A percentile compares a stretch with the other conserved stretches of the same genome.
Conservation (phyloP, 1,140 invertebrate species). For the Tetragonula clypearis region DNA sequence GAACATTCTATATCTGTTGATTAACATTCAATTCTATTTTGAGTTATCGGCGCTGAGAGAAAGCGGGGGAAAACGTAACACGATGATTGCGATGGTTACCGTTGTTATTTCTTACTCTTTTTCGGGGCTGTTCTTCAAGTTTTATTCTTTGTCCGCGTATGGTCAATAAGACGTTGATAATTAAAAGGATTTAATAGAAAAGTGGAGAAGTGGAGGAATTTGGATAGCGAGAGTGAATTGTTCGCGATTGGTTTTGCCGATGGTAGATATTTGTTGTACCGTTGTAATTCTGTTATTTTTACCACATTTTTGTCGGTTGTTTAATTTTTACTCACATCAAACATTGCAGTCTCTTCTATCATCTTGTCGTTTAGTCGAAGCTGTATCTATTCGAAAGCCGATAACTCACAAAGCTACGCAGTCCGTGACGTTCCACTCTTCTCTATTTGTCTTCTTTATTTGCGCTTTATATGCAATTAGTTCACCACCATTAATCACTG, state of each 20-base stretch:
- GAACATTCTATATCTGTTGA: slow-evolving; percentile 34
- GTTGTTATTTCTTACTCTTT: not conserved
- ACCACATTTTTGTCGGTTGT: not conserved
- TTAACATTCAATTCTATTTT: slow-evolving; percentile 53
- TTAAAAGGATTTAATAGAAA: not conserved
- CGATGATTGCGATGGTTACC: not conserved
- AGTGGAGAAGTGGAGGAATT: too few species aligned
- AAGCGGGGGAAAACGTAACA: slow-evolving; percentile 2
- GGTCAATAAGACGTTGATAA: not conserved
- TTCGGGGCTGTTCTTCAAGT: accelerated
- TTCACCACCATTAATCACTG: slow-evolving; percentile 29
- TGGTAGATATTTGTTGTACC: not conserved
- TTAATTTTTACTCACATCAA: slow-evolving; percentile 70
- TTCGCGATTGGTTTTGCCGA: not conserved
- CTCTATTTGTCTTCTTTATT: not conserved
- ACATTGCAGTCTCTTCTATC: slow-evolving; percentile 75
- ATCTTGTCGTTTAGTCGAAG: slow-evolving; percentile 36
- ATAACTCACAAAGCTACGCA: not conserved
- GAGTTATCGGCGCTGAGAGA: slow-evolving; percentile 28
- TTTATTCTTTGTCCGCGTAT: not conserved
- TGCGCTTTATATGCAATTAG: slow-evolving; percentile 2
- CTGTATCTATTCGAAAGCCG: not conserved
- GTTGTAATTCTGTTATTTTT: not conserved
- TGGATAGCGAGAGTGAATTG: too few species aligned
- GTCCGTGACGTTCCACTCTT: not conserved